Conservation (phyloP, 2,888 invertebrate genomes). For the Leucoma salicis region DNA sequence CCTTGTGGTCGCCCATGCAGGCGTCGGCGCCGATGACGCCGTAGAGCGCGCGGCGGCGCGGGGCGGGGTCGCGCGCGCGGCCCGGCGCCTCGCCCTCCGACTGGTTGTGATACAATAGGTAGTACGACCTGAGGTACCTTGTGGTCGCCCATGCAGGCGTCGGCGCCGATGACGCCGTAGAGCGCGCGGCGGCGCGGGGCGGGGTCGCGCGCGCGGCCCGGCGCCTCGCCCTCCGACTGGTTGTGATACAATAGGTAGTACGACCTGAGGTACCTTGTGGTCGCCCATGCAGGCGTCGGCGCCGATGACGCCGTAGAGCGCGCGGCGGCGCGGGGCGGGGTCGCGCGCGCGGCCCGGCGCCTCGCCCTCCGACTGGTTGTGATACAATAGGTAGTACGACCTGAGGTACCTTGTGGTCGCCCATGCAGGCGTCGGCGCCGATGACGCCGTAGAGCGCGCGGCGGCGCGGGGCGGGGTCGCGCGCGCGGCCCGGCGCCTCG, state of each 20-base stretch:
- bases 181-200: constrained; percentile 73
- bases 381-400: no score
- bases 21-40: constrained; percentile 91
- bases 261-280: constrained; percentile 99
- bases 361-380: no score
- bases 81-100: no score
- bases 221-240: no score
- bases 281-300: constrained; percentile 96
- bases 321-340: constrained; percentile 58
- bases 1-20: constrained; percentile 99
- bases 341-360: constrained; percentile 63
- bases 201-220: constrained; percentile 58
- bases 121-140: no score
- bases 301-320: constrained; percentile 92
- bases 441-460: constrained; percentile 90
- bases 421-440: constrained; percentile 94
- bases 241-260: no score
- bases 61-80: constrained; percentile 57
- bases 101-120: no score
- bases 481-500: no score
- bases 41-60: constrained; percentile 83
- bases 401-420: constrained; percentile 99
- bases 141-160: constrained; percentile 97
- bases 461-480: constrained; percentile 56
- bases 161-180: constrained; percentile 92